phyloP scores from a whole-genome alignment of 2,797 vertebrate genomes.

The Muscicapa striata region DNA sequence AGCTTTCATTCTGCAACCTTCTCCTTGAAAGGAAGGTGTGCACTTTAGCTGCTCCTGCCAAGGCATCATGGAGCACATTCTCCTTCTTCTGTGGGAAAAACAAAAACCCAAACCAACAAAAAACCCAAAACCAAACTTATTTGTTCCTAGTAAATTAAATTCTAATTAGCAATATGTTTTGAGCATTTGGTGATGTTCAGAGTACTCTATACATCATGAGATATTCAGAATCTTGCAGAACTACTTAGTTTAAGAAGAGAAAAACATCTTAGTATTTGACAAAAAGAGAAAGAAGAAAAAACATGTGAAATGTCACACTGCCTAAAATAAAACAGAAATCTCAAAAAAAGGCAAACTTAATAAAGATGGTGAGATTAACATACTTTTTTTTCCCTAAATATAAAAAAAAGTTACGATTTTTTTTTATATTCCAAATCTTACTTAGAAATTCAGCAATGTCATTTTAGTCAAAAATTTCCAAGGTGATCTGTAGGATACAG shows the following conservation, averaged over 20 bases:
- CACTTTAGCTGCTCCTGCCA: background rate
- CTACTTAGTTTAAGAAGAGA: background rate
- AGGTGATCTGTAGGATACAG: background rate
- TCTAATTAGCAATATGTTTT: background rate
- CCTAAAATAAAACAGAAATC: conserved; percentile 29
- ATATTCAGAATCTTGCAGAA: background rate
- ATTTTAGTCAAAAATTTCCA: background rate
- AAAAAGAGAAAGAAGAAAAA: background rate
- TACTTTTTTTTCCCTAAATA: background rate
- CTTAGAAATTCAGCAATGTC: background rate
- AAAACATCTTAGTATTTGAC: background rate
- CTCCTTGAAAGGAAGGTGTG: background rate
- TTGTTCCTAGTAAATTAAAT: background rate
- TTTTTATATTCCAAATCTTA: background rate
- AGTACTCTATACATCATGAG: background rate
- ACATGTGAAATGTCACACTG: background rate
- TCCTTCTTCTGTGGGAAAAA: background rate
- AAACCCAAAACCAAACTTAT: accelerated
- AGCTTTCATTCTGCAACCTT: background rate
- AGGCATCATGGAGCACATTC: background rate
- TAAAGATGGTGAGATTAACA: background rate
- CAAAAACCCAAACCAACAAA: background rate
- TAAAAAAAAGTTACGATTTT: background rate
- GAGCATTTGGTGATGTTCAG: background rate
- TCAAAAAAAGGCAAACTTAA: background rate